These are phyloP conservation scores for Falco punctatus DNA, from an alignment of 2,113 vertebrate species.

Conservation along the genomic window DNA sequence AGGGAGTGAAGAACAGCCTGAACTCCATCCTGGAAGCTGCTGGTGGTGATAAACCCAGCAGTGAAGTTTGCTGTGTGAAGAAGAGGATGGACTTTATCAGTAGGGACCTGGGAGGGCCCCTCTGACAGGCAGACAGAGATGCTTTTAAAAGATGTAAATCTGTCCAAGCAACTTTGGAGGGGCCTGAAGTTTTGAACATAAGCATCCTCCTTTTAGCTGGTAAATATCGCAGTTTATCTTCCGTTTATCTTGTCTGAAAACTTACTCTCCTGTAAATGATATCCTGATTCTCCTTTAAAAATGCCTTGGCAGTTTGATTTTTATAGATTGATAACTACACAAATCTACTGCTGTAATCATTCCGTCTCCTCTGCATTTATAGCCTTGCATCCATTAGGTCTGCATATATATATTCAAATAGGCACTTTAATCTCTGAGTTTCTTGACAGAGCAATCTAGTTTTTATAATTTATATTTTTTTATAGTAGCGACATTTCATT, in stretches of 20 bases:
- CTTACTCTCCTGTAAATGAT: not conserved
- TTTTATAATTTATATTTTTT: conserved; percentile 17
- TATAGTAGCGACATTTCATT: not conserved
- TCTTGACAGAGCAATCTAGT: not conserved
- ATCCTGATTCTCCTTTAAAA: conserved; percentile 14
- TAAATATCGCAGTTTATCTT: not conserved
- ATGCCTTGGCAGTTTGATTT: not conserved
- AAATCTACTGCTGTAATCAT: not conserved
- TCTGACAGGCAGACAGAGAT: not conserved
- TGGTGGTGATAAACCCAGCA: not conserved
- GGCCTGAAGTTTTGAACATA: not conserved
- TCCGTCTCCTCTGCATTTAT: not conserved
- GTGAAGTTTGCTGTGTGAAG: not conserved
- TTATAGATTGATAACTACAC: not conserved
- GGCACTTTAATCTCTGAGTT: not conserved
- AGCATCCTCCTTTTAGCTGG: not conserved
- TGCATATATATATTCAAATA: not conserved
- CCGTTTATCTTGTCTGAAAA: not conserved
- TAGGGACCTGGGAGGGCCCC: not conserved
- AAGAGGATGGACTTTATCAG: not conserved
- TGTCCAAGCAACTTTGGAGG: not conserved
- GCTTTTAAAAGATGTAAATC: not conserved
- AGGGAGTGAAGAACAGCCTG: not conserved
- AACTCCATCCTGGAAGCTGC: not conserved
- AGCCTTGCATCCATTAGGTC: not conserved